These are phyloP conservation scores for Hipposideros armiger DNA, from an alignment of 2,113 vertebrate genomes.

Conservation along the genomic window DNA sequence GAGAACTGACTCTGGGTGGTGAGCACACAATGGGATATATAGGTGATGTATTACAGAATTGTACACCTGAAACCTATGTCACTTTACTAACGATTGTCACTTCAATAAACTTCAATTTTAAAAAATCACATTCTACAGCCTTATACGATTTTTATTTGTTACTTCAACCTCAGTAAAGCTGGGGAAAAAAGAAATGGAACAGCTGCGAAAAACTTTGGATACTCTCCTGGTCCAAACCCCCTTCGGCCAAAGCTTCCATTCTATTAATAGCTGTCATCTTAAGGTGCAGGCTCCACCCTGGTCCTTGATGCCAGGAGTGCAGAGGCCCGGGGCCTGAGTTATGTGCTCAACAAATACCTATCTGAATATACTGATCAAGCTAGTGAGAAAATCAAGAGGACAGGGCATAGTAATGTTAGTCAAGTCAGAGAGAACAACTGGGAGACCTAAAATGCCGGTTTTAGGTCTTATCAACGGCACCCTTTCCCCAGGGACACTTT, in stretches of 20 bases:
- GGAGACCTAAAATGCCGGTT: conserved; percentile 31
- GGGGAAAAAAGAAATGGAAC: not conserved
- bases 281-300: not conserved
- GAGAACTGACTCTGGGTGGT: no score
- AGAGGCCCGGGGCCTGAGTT: not conserved
- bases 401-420: not conserved
- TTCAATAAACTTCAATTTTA: no score
- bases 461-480: not conserved
- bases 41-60: no score
- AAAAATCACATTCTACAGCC: not conserved
- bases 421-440: not conserved
- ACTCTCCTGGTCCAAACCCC: not conserved
- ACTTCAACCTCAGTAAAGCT: conserved; percentile 11
- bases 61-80: no score
- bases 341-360: not conserved
- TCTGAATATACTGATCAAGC: not conserved
- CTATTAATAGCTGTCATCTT: not conserved
- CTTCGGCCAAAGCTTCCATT: not conserved
- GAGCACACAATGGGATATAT: no score
- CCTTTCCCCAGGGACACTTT: not conserved
- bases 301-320: not conserved
- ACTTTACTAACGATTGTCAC: no score
- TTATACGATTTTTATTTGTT: not conserved
- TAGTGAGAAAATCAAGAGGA: not conserved
- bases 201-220: not conserved